Evolutionary conservation across 2,888 invertebrate species (phyloP), one percentile per base, ranked within the genome.

Genomic region (Stramonita haemastoma): DNA sequence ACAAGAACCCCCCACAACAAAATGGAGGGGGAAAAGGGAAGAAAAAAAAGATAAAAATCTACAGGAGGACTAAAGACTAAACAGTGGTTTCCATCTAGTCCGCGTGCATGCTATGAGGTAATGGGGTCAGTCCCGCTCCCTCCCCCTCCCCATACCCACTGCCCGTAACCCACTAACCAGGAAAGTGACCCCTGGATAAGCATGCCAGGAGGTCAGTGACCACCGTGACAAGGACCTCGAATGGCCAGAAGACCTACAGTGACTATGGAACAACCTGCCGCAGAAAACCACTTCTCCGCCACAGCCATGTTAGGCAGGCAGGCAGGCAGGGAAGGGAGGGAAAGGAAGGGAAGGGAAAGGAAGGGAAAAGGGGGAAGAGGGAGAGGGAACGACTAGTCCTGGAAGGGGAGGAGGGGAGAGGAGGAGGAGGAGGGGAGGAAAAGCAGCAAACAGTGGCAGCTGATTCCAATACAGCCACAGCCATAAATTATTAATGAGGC

Each of bases 401-500:
- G 57, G 56, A 19, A 57, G 85, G 56, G 57, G 29, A 84, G 57
- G 56, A 36, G 17, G 85, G 29, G 29, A n/a, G 84, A 57, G 17
- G 79, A 34, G 13, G 57, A 29, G 34, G 60, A 57, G 19, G n/a
- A 29, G 60, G 32, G 29, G n/a, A 46, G 46, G 85, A 66, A 29
- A n/a, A 86, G 86, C 66, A 86, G 86, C 86, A 86, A 86, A 86
- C 88, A 89, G 85, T 73, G 83, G 89, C 89, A 89, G 89, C 89
- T 89, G 89, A 89, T 89, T 89, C 89, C 89, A 86, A 57, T 56
- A 57, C 66, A 70, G 89, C 89, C 83, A 85, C 70, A 60, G 89
- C 89, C 89, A 89, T 89, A 84, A 89, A 89, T 89, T 84, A 89
- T 89, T 89, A 89, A 89, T 84, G 84, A 89, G 89, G 84, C 60